Evolutionary conservation across 2,113 vertebrate genomes (phyloP), one percentile per base, ranked within the genome.

Genomic region (Salvelinus alpinus): DNA sequence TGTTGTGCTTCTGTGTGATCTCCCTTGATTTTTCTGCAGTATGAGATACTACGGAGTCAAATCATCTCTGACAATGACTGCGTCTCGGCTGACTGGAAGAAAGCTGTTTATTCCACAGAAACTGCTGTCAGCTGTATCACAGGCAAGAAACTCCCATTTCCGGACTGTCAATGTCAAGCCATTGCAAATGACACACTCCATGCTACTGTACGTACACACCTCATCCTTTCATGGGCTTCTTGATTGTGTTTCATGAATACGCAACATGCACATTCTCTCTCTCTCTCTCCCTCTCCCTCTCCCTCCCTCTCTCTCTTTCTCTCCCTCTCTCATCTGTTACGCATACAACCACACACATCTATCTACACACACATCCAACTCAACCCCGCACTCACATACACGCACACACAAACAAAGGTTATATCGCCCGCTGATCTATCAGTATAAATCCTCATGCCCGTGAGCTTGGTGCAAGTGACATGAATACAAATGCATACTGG

Each of bases 401-500:
- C 38, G 9, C n/a, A 25, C 34, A 64, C 38, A 44, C 8, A 44
- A 44, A 44, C 38, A 83, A 80, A 87, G 77, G 81, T 82, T 48
- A 70, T 44, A 70, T 14, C 64, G 38, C 77, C 66, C 38, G 24
- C 76, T 73, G 79, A 78, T 88, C 77, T 74, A 81, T 88, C 84
- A 79, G 60, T 64, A 60, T 73, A 80, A 70, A 44, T 44, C 71
- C 75, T 78, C 38, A 79, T 75, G 31, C 75, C 54, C 79, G 18
- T 60, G 76, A 77, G 83, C 71, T 67, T 78, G 31, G 67, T 73
- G 65, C 74, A 44, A 72, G 80, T 78, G 84, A 87, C 68, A 80
- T 72, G 89, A 93, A 91, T 92, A 84, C 84, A 81, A 89, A 86
- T 90, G 80, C 57, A 13, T 9, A 5, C 78, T 76, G 78, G 80